Evolutionary conservation across 2,888 invertebrate species (phyloP).

Genomic region (Pseudoips prasinana): DNA sequence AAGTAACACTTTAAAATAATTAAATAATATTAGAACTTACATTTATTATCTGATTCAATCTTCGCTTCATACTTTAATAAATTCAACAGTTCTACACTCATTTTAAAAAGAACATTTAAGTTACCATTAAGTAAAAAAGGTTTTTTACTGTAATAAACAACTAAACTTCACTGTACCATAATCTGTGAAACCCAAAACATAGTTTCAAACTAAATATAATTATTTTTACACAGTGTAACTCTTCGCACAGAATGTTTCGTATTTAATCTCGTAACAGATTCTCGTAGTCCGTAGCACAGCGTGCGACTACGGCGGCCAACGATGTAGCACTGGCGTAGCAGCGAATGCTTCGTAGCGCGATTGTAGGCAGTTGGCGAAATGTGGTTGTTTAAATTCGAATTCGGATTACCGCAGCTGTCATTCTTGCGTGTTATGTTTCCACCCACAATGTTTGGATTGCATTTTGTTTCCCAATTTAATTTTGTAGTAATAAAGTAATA

Average conservation of each 20-base stretch:
- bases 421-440: slow-evolving; percentile 1
- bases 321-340: slow-evolving; percentile 68
- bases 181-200: background rate
- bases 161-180: slow-evolving; percentile 23
- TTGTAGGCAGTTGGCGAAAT: slow-evolving; percentile 4
- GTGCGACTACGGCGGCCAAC: slow-evolving; percentile 67
- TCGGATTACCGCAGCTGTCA: slow-evolving; percentile 13
- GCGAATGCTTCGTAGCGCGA: slow-evolving; percentile 12
- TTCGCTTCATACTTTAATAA: slow-evolving; percentile 55
- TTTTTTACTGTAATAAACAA: slow-evolving; percentile 14
- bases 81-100: slow-evolving; percentile 63
- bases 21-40: slow-evolving; percentile 39
- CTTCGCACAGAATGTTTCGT: slow-evolving; percentile 32
- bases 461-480: too few relatives aligned
- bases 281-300: slow-evolving; percentile 42
- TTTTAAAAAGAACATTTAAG: slow-evolving; percentile 45
- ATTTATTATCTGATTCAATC: slow-evolving; percentile 40
- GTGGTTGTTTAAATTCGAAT: slow-evolving; percentile 23
- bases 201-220: slow-evolving; percentile 11
- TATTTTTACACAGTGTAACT: slow-evolving; percentile 6
- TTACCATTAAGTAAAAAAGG: slow-evolving; percentile 27
- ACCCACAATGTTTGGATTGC: background rate
- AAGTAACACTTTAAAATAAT: too few relatives aligned
- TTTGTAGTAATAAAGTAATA: too few relatives aligned
- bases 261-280: slow-evolving; percentile 41